Conservation (phyloP, 2,888 invertebrate genomes). For the Ectropis crepuscularia region DNA sequence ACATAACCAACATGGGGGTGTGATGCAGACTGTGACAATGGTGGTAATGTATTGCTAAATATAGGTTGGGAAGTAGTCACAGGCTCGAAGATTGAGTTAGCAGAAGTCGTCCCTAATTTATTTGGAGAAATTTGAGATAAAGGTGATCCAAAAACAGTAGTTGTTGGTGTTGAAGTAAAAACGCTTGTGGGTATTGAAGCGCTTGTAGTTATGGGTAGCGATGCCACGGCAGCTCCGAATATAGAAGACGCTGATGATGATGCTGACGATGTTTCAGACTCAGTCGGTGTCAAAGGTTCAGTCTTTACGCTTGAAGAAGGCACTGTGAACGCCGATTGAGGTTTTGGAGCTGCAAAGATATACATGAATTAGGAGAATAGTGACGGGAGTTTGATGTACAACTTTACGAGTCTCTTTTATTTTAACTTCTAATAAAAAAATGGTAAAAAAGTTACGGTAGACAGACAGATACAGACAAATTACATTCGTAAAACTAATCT, state of each 20-base stretch:
- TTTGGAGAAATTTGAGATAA: neutral
- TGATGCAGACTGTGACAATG: neutral
- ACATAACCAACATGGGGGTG: conserved; percentile 1
- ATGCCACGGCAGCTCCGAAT: conserved; percentile 56
- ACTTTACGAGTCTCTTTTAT: no score
- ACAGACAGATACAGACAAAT: no score
- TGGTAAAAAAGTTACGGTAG: no score
- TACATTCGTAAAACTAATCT: no score
- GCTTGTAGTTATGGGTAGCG: conserved; percentile 45
- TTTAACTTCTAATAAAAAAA: no score
- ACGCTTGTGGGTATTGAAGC: conserved; percentile 45
- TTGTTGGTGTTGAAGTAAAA: conserved; percentile 40
- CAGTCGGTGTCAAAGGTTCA: conserved; percentile 33
- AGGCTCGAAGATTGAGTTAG: conserved; percentile 4
- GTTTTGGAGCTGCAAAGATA: conserved; percentile 51
- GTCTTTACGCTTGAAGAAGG: conserved; percentile 25
- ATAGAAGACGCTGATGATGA: conserved; percentile 53
- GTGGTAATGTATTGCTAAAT: neutral
- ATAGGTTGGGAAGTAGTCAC: conserved; percentile 6
- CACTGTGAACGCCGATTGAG: conserved; percentile 38
- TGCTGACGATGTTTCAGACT: conserved; percentile 35
- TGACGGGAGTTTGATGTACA: no score
- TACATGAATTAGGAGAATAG: neutral
- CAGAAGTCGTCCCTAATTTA: neutral
- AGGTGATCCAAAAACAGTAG: conserved; percentile 32